Base-by-base conservation (phyloP, 2,113 vertebrate species). In the Mungos mungo region DNA sequence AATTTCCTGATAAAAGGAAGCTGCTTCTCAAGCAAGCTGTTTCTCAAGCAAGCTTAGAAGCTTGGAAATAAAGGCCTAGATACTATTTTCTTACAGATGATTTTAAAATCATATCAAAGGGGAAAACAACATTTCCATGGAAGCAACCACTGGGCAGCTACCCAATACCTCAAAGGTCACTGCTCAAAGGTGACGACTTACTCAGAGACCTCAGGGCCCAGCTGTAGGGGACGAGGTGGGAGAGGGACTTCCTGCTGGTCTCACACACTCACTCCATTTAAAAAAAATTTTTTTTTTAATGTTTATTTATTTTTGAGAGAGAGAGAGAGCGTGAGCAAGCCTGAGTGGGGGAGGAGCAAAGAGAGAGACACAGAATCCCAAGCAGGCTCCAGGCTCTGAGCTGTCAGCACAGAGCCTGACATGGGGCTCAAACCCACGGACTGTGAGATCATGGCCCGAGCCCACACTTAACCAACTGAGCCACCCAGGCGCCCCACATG, bases 21-120 rank as follows among this genome's bases (percentile, higher is more conserved):
- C 35, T 88, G 71, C 89, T 95, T 94, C 68, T 79, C 47, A 93
- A 82, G 87, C 21, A 74, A 85, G 90, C 35, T 88, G 71, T 91
- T 95, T 94, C 68, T 79, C 47, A 93, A 82, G 87, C 21, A 74
- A 85, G 90, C 33, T 84, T 52, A 84, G 57, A 83, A 90, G n/a
- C 54, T 83, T 66, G 68, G 54, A 93, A 93, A 88, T 93, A 76
- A 85, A 86, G 27, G n/a, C 18, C 68, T 14, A 6, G 13, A 9
- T 35, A 27, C 52, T 76, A 11, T 80, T 93, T 87, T 72, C 14
- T n/a, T 89, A 60, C 4, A 93, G 77, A 31, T 23, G 63, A 79
- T 33, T 38, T 25, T 82, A 45, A 71, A 91, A 71, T n/a, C 2
- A 0, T 33, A 3, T 15, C 52, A 29, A 80, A 45, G n/a, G 63